Evolutionary conservation across 2,113 vertebrate species (phyloP), one percentile per base, ranked within the genome.

Genomic region (Mus spicilegus): DNA sequence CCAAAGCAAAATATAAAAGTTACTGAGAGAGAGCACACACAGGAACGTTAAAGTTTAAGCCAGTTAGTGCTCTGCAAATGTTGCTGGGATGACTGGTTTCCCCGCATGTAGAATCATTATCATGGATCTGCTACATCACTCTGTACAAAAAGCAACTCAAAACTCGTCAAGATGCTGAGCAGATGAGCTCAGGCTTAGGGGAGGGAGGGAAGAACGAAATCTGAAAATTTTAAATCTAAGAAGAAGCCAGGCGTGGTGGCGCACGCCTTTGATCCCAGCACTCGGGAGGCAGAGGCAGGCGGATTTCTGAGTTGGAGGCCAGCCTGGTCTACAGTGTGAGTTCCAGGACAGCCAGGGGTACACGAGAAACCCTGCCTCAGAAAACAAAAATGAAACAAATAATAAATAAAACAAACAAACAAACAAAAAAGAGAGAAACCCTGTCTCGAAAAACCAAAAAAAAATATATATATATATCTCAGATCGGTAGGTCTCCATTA

Each of bases 1-100:
- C n/a, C 90, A 97, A 88, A 92, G 36, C 46, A 93, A 93, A 95
- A 89, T 70, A 69, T 49, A 90, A 94, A 89, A n/a, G 42, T 22
- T 24, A 63, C 30, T 67, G 2, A 24, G 78, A 54, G 30, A 36
- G 19, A 85, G 77, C 12, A 69, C 30, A 69, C 0, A 72, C 33
- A 61, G 91, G 36, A n/a, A 94, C 94, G 42, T 81, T 28, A 63
- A 76, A 85, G 39, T 51, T 58, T 36, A 82, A 39, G 58, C n/a
- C 1, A 54, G 90, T 28, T 14, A 58, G 51, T 77, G 42, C 75
- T 90, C 58, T 69, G 70, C 63, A 89, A 80, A 92, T 26, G 6
- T 17, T 51, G 17, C 58, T 82, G 19, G 17, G 19, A 69, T 36
- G 93, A 63, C 20, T 49, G 39, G 26, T 42, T 42, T 33, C 89